phyloP scores from a whole-genome alignment of 1,140 invertebrate species.

The Mamestra configurata region DNA sequence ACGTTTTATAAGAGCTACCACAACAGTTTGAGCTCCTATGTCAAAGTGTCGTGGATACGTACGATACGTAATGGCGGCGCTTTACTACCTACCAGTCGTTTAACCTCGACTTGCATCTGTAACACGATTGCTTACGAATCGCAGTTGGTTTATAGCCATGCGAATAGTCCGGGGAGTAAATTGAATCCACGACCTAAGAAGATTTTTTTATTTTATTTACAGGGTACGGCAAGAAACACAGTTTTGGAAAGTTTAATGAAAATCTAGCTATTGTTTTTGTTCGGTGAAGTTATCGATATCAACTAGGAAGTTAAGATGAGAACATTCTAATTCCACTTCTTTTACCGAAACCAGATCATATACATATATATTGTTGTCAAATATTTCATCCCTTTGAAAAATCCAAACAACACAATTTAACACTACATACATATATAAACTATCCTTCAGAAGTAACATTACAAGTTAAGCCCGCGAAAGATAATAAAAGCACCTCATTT shows the following conservation, averaged over 20 bases:
- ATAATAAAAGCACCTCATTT: not conserved
- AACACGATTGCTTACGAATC: constrained; percentile 44
- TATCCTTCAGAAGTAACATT: not conserved
- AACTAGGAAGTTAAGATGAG: too few species aligned
- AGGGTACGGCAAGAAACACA: too few species aligned
- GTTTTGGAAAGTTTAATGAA: too few species aligned
- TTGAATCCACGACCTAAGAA: not conserved
- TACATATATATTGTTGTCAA: too few species aligned
- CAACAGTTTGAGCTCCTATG: constrained; percentile 22
- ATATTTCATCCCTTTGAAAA: too few species aligned
- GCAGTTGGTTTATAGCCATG: constrained; percentile 23
- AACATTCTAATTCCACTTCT: too few species aligned
- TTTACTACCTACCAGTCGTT: constrained; percentile 54
- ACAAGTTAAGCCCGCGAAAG: not conserved
- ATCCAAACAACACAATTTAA: too few species aligned
- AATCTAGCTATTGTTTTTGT: too few species aligned
- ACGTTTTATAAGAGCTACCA: constrained; percentile 34
- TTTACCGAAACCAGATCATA: too few species aligned
- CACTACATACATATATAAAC: too few species aligned
- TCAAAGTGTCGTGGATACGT: constrained; percentile 34
- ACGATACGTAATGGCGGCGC: constrained; percentile 23
- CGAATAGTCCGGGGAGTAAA: constrained; percentile 23
- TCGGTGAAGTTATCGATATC: too few species aligned
- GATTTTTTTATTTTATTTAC: not conserved
- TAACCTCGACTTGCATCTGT: constrained; percentile 50